Base-by-base conservation (phyloP, 1,140 invertebrate genomes). In the Vollenhovia emeryi region DNA sequence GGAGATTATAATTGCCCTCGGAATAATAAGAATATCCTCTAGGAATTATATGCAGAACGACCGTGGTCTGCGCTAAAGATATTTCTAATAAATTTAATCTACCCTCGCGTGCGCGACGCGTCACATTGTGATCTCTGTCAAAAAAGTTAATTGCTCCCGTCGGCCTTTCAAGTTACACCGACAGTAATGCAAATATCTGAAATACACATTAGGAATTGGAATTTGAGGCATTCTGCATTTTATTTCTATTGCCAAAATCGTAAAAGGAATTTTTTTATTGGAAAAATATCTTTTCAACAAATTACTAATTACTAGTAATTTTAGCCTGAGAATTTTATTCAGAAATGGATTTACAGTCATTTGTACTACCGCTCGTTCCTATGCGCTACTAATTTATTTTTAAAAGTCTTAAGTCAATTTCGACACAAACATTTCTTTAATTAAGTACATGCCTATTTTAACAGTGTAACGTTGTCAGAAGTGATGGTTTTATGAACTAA, bases 1-100 rank as follows among this genome's bases (percentile, higher is more conserved):
- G 80, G 75, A 86, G 89, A 90, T 90, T 90, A 90, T 90, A 90
- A 90, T 90, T 90, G 89, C 88, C 27, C 57, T 36, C 86, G 84
- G 75, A 90, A 89, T 89, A 90, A 90, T 90, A 89, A 90, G 88
- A 90, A 87, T 87, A 89, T 78, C 82, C 88, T 73, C 24, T 76
- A 82, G 85, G 86, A 89, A 90, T 90, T 90, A 90, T 73, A 82
- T 71, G 75, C 48, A 24, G 68, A 43, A 48, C 9, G 68, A 50
- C 71, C 11, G 50, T 21, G 40, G 43, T 48, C 36, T 62, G 86
- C 64, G 43, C 79, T 89, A 87, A 89, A 85, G 87, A 78, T 79
- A 55, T 82, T 87, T 48, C 82, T 71, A 83, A 90, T 87, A 89
- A 90, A 90, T 90, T 64, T 73, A 36, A 85, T 74, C n/a, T 71